phyloP scores from a whole-genome alignment of 2,888 invertebrate species.

The Rugalucina vietnamica region DNA sequence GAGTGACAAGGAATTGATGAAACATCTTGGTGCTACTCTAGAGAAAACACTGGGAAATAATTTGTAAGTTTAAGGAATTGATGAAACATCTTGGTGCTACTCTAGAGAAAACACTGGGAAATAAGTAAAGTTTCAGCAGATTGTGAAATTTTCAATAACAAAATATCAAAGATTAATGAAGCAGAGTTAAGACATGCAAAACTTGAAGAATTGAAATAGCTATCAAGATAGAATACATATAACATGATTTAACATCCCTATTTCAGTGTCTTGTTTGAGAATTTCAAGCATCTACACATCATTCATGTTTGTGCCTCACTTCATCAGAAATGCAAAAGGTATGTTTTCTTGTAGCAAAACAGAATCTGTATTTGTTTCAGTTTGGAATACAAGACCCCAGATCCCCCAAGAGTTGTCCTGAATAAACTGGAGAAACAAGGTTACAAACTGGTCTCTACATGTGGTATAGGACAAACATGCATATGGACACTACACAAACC shows the following conservation, averaged over 20 bases:
- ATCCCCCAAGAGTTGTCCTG: conserved; percentile 84
- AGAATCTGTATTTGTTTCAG: conserved; percentile 78
- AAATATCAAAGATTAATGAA: background rate
- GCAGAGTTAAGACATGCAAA: background rate
- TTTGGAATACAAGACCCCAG: conserved; percentile 81
- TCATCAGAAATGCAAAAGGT: too few relatives aligned
- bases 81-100: conserved; percentile 83
- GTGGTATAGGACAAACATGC: conserved; percentile 85
- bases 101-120: conserved; percentile 80
- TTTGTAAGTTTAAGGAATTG: conserved; percentile 82
- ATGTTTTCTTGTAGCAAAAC: too few relatives aligned
- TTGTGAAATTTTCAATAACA: background rate
- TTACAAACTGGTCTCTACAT: conserved; percentile 83
- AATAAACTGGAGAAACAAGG: conserved; percentile 84
- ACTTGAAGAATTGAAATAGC: background rate
- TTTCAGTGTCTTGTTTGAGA: too few relatives aligned
- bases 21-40: conserved; percentile 80
- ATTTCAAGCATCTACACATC: too few relatives aligned
- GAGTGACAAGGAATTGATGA: conserved; percentile 84
- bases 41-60: conserved; percentile 82
- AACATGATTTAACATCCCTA: background rate
- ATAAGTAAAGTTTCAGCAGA: conserved; percentile 69
- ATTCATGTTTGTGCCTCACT: too few relatives aligned
- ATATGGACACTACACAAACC: conserved; percentile 85
- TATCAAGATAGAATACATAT: background rate